Evolutionary conservation across 2,113 vertebrate species (phyloP), one percentile per base, ranked within the genome.

Genomic region (Peromyscus californicus): DNA sequence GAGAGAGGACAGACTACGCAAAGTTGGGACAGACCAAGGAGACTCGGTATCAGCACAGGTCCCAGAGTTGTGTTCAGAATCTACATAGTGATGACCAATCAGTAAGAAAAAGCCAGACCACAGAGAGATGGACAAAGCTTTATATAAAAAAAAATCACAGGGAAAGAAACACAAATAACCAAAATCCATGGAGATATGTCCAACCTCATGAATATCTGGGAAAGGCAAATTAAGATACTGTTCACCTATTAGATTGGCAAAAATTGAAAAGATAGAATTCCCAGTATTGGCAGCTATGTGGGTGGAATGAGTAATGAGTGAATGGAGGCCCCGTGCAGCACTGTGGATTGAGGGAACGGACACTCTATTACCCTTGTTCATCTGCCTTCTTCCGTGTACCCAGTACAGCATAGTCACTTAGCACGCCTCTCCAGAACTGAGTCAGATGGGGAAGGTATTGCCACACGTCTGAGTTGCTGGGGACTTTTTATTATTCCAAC

Each of bases 311-410:
- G 42, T 10, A 63, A 57, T n/a, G 48, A 69, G 22, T 3, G n/a
- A 36, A 19, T 3, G 26, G 33, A 31, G 72, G 16, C 24, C 2
- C 0, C 11, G 1, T 1, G 11, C n/a, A 59, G 61, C 36, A 3
- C 83, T 15, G 12, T 0, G 1, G 29, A 3, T 0, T 0, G n/a
- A 87, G n/a, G 69, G 42, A 26, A 19, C 1, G 59, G 51, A 10
- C 22, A 6, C 83, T 36, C 74, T 7, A 1, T 61, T 7, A 4
- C 17, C 76, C 74, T 9, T 82, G 4, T 21, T 88, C 70, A 0
- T 31, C 33, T 36, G 1, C 36, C 72, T 74, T 51, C 16, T 80
- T 39, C 70, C 3, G 87, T 33, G 36, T 15, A 39, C 48, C 63
- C 2, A 22, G n/a, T 4, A 29, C 51, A 7, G 0, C n/a, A 33